A percentile compares a stretch with the other conserved stretches of the same genome.
These are phyloP conservation scores for Pantala flavescens DNA, from an alignment of 1,140 invertebrate species.

Conservation along the genomic window DNA sequence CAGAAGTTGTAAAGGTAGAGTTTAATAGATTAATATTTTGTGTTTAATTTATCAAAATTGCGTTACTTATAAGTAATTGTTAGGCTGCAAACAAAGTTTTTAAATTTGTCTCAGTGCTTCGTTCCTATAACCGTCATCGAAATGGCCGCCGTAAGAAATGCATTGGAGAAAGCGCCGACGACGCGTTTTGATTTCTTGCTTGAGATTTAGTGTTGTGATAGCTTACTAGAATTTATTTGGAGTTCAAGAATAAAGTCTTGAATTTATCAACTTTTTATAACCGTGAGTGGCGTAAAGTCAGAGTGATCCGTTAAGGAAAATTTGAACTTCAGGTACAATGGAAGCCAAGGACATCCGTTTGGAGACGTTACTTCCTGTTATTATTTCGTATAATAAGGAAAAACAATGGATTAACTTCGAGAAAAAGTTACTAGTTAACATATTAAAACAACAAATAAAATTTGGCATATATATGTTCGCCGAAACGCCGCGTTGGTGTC, in stretches of 20 bases:
- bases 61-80: constrained; percentile 17
- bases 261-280: not conserved
- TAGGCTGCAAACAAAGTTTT: constrained; percentile 20
- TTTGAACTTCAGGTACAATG: not conserved
- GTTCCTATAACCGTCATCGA: constrained; percentile 32
- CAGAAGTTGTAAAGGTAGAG: constrained; percentile 28
- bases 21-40: constrained; percentile 18
- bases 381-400: no score
- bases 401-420: no score
- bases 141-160: constrained; percentile 35
- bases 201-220: not conserved
- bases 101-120: constrained; percentile 18
- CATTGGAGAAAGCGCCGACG: constrained; percentile 19
- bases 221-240: not conserved
- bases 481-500: not conserved
- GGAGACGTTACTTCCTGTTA: not conserved
- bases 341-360: not conserved
- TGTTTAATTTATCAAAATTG: constrained; percentile 14
- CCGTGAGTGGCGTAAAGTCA: not conserved
- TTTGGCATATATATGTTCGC: not conserved
- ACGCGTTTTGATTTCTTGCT: not conserved
- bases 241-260: no score
- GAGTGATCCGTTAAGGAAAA: not conserved
- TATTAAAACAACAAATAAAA: not conserved
- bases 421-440: no score